Percentiles rank a stretch among this genome's conserved stretches.
Evolutionary conservation across 2,113 vertebrate species (phyloP).

Genomic region (Onychostoma macrolepis): DNA sequence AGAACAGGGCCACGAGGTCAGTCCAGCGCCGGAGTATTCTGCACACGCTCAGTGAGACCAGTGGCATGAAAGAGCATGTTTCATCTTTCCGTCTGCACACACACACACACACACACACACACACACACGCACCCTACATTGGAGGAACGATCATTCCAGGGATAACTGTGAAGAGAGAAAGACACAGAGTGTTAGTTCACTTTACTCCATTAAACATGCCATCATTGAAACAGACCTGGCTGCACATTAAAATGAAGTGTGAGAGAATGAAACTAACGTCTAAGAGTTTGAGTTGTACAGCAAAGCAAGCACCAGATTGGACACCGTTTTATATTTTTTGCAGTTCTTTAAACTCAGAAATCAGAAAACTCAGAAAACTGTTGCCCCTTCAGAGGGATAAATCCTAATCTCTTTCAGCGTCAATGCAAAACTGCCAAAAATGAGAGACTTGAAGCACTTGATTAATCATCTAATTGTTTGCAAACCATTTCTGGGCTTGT

Average conservation of each 20-base stretch:
- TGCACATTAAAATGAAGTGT: not conserved
- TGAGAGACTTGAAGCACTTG: not conserved
- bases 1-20: slow-evolving; percentile 76
- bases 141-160: slow-evolving; percentile 96
- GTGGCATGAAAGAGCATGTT: slow-evolving; percentile 71
- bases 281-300: not conserved
- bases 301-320: not conserved
- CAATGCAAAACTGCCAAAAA: slow-evolving; percentile 28
- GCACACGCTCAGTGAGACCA: slow-evolving; percentile 68
- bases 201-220: not conserved
- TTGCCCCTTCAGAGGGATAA: slow-evolving; percentile 59
- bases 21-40: slow-evolving; percentile 86
- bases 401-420: slow-evolving; percentile 56
- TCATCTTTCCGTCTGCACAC: slow-evolving; percentile 78
- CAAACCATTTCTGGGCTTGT: slow-evolving; percentile 46
- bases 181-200: slow-evolving; percentile 45
- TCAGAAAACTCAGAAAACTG: slow-evolving; percentile 64
- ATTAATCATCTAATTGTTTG: slow-evolving; percentile 44
- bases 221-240: not conserved
- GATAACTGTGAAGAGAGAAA: slow-evolving; percentile 81
- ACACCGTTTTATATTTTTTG: slow-evolving; percentile 61
- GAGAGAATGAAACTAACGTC: not conserved
- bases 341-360: slow-evolving; percentile 64
- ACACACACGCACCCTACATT: slow-evolving; percentile 89
- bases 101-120: slow-evolving; percentile 57